Evolutionary conservation across 2,113 vertebrate species (phyloP), one percentile per base, ranked within the genome.

Genomic region (Mystacornis crossleyi): DNA sequence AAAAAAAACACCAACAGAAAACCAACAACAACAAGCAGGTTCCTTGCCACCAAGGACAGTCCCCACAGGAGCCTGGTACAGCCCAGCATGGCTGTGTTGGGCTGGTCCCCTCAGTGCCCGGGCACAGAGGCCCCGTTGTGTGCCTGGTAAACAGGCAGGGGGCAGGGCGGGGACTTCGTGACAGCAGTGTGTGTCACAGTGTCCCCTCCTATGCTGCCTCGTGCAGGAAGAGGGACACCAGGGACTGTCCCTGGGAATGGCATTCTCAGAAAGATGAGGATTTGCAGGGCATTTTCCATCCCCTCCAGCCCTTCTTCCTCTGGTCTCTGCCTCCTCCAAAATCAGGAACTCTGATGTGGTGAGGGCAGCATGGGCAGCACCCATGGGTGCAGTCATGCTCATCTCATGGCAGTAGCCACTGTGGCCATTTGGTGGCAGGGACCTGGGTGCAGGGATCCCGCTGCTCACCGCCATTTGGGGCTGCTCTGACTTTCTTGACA

Each of bases 121-220:
- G 38, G 51, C 69, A 97, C 96, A 97, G 89, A 95, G 92, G 29
- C 40, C 15, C 5, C 1, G 66, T 97, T 96, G 95, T 97, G 57
- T 10, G 47, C 25, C n/a, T 70, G 67, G 89, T 97, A 97, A 97
- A 97, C 95, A 97, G 91, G 62, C 86, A 4, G 55, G 24, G 57
- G 66, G 29, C 71, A 47, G 1, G 16, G 51, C 47, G 40, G 53
- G 38, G 58, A 51, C 38, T 43, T 7, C 4, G 3, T 38, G 28
- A 60, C 31, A 81, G 87, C 67, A 90, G 73, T 28, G 23, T 4
- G 9, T 8, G 25, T 61, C 1, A 2, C 69, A 29, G 45, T 85
- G 91, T 81, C 55, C 38, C 47, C 48, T 80, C 58, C 28, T 71
- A 42, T 34, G 20, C 31, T 21, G 21, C 31, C 25, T 20, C 3